A percentile compares a stretch with the other conserved stretches of the same genome.
These are phyloP conservation scores for Girardinichthys multiradiatus DNA, from an alignment of 2,113 vertebrate genomes.

Conservation along the genomic window DNA sequence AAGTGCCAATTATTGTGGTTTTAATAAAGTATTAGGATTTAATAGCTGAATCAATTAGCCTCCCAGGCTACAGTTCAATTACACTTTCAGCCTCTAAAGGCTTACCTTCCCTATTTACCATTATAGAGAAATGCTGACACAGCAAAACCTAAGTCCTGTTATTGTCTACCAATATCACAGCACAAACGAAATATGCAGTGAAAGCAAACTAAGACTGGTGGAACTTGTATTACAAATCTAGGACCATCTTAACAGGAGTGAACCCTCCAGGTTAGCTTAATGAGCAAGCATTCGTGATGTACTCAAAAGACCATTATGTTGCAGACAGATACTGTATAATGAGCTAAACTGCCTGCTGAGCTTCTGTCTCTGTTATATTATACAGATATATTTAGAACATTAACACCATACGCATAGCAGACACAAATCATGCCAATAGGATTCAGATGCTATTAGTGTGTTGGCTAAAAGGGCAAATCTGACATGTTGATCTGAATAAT, in stretches of 20 bases:
- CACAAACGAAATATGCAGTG: neutral
- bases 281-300: conserved; percentile 56
- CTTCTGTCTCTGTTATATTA: conserved; percentile 39
- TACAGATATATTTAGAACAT: conserved; percentile 49
- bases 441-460: neutral
- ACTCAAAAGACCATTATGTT: conserved; percentile 44
- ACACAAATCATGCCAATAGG: conserved; percentile 21
- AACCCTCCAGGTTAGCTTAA: conserved; percentile 59
- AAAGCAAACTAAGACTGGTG: conserved; percentile 10
- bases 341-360: conserved; percentile 50
- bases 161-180: neutral
- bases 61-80: conserved; percentile 5
- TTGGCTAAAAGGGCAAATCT: conserved; percentile 16
- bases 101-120: neutral
- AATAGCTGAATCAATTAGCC: conserved; percentile 17
- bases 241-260: conserved; percentile 10
- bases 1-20: conserved; percentile 28
- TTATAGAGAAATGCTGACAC: conserved; percentile 2
- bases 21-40: conserved; percentile 9
- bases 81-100: conserved; percentile 1
- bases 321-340: conserved; percentile 52
- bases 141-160: neutral
- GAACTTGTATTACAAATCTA: conserved; percentile 17
- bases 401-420: conserved; percentile 47
- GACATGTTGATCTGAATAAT: neutral